phyloP scores from a whole-genome alignment of 2,797 vertebrate genomes.

The Hoplostethus mediterraneus region DNA sequence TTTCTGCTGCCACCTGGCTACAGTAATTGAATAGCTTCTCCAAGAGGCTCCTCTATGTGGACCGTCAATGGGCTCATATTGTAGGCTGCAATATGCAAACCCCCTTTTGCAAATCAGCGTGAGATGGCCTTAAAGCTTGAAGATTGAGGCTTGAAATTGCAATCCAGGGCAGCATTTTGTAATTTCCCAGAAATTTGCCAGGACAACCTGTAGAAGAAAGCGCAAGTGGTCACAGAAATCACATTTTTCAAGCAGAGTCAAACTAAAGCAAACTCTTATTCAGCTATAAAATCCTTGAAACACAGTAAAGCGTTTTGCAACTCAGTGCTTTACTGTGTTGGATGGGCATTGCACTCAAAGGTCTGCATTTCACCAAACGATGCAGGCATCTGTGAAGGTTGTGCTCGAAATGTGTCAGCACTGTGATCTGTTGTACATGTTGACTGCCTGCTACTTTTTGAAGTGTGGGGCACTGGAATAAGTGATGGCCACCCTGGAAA shows the following conservation, averaged over 20 bases:
- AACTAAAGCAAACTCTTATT: slow-evolving; percentile 27
- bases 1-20: slow-evolving; percentile 1
- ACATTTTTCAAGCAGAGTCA: slow-evolving; percentile 37
- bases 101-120: slow-evolving; percentile 35
- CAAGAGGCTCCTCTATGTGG: not conserved
- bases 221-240: slow-evolving; percentile 9
- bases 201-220: not conserved
- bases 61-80: slow-evolving; percentile 19
- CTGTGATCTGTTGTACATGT: not conserved
- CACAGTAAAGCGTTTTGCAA: not conserved
- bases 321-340: not conserved
- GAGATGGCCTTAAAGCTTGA: slow-evolving; percentile 29
- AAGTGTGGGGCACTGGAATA: not conserved
- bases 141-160: slow-evolving; percentile 33
- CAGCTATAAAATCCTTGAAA: not conserved
- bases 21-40: slow-evolving; percentile 34
- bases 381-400: slow-evolving; percentile 1
- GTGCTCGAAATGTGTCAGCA: slow-evolving; percentile 1
- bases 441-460: not conserved
- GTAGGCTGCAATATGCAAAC: slow-evolving; percentile 20
- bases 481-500: too few relatives aligned
- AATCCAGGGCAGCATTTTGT: slow-evolving; percentile 14
- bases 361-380: too few relatives aligned
- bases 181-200: not conserved
- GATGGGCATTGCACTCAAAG: not conserved